These are phyloP conservation scores for Ochropleura plecta DNA, from an alignment of 2,888 invertebrate species.

Conservation along the genomic window DNA sequence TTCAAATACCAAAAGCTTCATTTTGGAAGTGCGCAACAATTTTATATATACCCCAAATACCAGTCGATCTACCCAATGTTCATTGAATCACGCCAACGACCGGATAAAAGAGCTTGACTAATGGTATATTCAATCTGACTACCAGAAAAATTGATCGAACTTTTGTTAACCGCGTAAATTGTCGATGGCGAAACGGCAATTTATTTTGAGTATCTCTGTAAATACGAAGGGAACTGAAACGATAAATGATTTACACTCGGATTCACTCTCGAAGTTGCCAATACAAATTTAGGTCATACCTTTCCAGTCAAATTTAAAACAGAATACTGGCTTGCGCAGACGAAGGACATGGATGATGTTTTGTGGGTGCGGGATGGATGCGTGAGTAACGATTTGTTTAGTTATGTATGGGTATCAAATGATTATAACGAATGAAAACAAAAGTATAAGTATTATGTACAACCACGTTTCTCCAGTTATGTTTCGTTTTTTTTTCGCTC, in stretches of 20 bases:
- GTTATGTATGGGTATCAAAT: neutral
- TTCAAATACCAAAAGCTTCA: constrained; percentile 32
- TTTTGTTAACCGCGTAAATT: constrained; percentile 42
- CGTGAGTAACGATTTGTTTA: neutral
- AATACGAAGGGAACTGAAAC: constrained; percentile 23
- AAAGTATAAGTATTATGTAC: neutral
- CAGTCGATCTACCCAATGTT: constrained; percentile 31
- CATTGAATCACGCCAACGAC: constrained; percentile 36
- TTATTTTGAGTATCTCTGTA: constrained; percentile 34
- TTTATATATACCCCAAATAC: constrained; percentile 32
- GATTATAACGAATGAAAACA: neutral
- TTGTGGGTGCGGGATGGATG: neutral
- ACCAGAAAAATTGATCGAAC: constrained; percentile 20
- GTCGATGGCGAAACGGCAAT: constrained; percentile 24
- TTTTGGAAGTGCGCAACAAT: constrained; percentile 28
- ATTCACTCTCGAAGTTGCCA: constrained; percentile 14
- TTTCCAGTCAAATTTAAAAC: neutral
- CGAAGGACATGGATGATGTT: neutral
- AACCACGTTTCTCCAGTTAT: neutral
- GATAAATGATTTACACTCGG: constrained; percentile 19
- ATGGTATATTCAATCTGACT: constrained; percentile 33
- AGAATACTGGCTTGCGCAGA: neutral
- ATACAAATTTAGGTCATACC: constrained; percentile 24
- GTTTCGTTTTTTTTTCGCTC: neutral
- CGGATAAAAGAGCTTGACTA: constrained; percentile 40